Base-by-base conservation (phyloP, 2,113 vertebrate species). In the Megaptera novaeangliae region DNA sequence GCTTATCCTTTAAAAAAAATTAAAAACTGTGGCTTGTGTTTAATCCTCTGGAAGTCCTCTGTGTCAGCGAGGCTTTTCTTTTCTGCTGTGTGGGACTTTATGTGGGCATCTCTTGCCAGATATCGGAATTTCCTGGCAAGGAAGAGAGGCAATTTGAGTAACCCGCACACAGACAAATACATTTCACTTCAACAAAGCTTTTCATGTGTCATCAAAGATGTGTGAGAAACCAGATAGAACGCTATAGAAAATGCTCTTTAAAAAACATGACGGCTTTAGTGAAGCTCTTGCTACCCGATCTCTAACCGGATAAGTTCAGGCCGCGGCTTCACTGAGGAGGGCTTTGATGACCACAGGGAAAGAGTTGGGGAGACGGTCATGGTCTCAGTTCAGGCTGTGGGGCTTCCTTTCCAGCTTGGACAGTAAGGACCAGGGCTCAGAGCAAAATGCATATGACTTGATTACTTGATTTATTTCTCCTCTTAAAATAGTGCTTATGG, bases 391-490 rank as follows among this genome's bases (percentile, higher is more conserved):
- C 74, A 9, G 25, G n/a, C 1, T 1, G 36, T 74, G 15, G 88
- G 75, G 72, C 92, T 96, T 86, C 69, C 88, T 77, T 91, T 95
- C 82, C 12, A 46, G 5, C 66, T n/a, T 88, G n/a, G 3, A 46
- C 75, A 91, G 5, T 13, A 34, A 74, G 78, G 66, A 39, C 63
- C 1, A 18, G 88, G 59, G 72, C 74, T 95, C 34, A 44, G n/a
- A 94, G 78, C 88, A 71, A 92, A 25, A 69, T n/a, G 39, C 83
- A 46, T 90, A 94, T 44, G 57, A 98, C 74, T 94, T 41, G 96
- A 92, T 95, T 97, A 98, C 74, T 94, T 41, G 96, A 92, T 95
- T 97, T 97, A 91, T 95, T 97, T 81, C 63, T 23, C 52, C 77
- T 77, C 68, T 57, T 80, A 71, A 49, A 55, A 57, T 9, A 36